Conservation (phyloP, 2,113 vertebrate genomes). For the Stictonetta naevosa region DNA sequence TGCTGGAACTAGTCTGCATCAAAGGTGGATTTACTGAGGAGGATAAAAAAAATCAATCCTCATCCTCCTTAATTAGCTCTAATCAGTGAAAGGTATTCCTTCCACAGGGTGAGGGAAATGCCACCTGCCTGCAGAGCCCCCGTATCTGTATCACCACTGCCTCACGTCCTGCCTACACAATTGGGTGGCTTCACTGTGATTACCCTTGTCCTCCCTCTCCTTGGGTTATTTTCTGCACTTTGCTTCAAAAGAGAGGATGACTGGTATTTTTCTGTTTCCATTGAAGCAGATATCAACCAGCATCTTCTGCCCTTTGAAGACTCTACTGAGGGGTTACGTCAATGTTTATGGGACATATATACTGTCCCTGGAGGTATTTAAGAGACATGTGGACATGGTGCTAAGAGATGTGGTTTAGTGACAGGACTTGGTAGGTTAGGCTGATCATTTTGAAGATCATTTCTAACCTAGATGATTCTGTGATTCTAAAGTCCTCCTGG, state of each 20-base stretch:
- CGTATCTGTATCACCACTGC: background rate
- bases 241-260: background rate
- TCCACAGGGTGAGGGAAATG: conserved; percentile 30
- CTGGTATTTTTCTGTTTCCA: background rate
- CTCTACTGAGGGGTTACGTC: background rate
- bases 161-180: background rate
- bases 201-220: background rate
- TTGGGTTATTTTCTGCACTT: background rate
- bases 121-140: background rate
- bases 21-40: conserved; percentile 28
- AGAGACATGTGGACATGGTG: too few relatives aligned
- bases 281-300: background rate
- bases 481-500: background rate
- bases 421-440: too few relatives aligned
- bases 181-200: background rate
- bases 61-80: conserved; percentile 12
- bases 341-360: background rate
- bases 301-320: background rate
- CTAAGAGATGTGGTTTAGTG: too few relatives aligned
- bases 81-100: conserved; percentile 32
- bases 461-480: too few relatives aligned
- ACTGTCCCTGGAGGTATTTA: background rate
- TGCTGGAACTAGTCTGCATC: background rate
- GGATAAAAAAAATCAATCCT: conserved; percentile 1
- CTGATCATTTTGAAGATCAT: too few relatives aligned